phyloP scores from a whole-genome alignment of 2,888 invertebrate genomes.

The Agapostemon virescens region DNA sequence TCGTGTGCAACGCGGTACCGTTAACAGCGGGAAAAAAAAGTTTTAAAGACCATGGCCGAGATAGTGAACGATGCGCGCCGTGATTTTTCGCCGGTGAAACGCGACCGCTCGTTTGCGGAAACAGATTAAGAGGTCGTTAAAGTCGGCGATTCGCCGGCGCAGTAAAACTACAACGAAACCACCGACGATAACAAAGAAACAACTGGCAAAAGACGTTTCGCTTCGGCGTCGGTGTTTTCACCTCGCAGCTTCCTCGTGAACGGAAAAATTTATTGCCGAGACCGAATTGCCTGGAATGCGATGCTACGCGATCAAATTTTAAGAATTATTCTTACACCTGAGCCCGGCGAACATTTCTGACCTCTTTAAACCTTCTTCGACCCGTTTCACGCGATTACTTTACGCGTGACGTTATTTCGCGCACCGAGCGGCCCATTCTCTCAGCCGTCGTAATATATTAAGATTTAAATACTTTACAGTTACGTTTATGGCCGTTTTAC shows the following conservation, averaged over 20 bases:
- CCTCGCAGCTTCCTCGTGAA: background rate
- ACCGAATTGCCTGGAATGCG: background rate
- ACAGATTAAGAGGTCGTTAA: constrained; percentile 38
- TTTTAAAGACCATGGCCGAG: constrained; percentile 6
- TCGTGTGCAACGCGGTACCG: constrained; percentile 28
- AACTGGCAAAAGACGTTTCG: background rate
- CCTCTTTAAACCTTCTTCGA: background rate
- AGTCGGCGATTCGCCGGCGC: background rate
- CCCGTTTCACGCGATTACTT: background rate
- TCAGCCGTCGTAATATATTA: background rate
- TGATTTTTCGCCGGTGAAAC: constrained; percentile 39
- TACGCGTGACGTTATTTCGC: background rate
- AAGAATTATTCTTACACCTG: background rate
- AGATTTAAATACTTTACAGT: background rate
- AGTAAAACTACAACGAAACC: constrained; percentile 11
- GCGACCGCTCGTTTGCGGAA: constrained; percentile 11
- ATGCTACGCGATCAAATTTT: background rate
- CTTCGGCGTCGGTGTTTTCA: constrained; percentile 13
- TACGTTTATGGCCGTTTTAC: background rate
- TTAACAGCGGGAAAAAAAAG: constrained; percentile 14
- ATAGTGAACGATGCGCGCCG: constrained; percentile 33
- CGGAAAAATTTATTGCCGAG: background rate
- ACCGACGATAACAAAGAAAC: constrained; percentile 8
- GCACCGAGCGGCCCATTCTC: background rate
- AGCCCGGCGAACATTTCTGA: background rate